Base-by-base conservation (phyloP, 2,113 vertebrate species). In the Ciconia maguari region DNA sequence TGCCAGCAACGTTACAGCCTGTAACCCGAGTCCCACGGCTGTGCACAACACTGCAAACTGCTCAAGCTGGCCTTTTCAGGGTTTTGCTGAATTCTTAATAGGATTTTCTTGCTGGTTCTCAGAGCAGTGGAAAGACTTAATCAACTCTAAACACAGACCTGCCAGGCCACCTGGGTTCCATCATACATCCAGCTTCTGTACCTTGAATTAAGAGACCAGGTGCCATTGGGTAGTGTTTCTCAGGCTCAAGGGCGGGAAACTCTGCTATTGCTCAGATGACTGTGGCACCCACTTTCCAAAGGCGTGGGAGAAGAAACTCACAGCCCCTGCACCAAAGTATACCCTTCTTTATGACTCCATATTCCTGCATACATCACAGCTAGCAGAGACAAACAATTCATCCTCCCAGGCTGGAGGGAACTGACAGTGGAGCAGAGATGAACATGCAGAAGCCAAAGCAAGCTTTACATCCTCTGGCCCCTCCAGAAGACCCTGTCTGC, bases 11-110 rank as follows among this genome's bases (percentile, higher is more conserved):
- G 79, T 38, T 16, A 9, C 49, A 8, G 30, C 44, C 58, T 10
- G 48, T 54, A 48, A 58, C 41, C 9, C 0, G 8, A 25, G 84
- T 15, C 27, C 44, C 2, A 0, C 2, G 6, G 60, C 86, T 8
- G 8, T 7, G 57, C 60, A 11, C 48, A 22, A 6, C 17, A 0
- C 13, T n/a, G 49, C 7, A 1, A 69, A 54, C 60, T 10, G 83
- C 70, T 60, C 48, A 5, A 17, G 36, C 11, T 18, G 66, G 8
- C 10, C 6, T 2, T 61, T 14, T 2, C 87, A 22, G 29, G 79
- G 27, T 1, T 82, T 41, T 62, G 70, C 34, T 11, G 25, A 49
- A 75, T 61, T 83, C 83, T 38, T n/a, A 4, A 7, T 9, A 57
- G 41, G 51, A 85, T 84, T 92, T 82, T 57, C 51, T 15, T 13